Evolutionary conservation across 2,113 vertebrate genomes (phyloP).

Genomic region (Paradoxurus hermaphroditus): DNA sequence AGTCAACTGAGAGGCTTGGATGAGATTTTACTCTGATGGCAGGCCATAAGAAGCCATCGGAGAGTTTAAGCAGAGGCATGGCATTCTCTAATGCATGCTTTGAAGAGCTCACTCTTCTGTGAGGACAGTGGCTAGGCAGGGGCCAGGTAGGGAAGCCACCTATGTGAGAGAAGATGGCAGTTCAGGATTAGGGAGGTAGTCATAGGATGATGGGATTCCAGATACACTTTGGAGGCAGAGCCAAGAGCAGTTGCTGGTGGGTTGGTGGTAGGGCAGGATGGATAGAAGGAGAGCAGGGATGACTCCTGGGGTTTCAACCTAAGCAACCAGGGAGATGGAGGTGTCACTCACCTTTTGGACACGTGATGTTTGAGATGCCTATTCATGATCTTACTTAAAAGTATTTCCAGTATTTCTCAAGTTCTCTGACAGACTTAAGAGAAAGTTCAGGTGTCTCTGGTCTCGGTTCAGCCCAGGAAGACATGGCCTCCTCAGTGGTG

Average conservation of each 20-base stretch:
- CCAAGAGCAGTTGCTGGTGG: background rate
- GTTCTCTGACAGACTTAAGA: background rate
- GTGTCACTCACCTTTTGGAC: background rate
- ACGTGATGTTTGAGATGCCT: background rate
- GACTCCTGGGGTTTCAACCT: background rate
- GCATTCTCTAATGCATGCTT: background rate
- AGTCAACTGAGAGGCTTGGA: too few species aligned
- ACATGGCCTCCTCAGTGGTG: background rate
- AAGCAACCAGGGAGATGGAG: background rate
- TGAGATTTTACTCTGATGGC: background rate
- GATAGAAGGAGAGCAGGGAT: background rate
- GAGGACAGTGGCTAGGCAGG: background rate
- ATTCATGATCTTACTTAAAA: background rate
- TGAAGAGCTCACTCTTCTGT: background rate
- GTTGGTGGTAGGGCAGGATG: background rate
- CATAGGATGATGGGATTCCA: background rate
- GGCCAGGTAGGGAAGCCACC: background rate
- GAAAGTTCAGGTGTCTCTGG: accelerated
- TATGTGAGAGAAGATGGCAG: background rate
- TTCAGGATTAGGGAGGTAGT: accelerated
- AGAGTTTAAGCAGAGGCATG: background rate
- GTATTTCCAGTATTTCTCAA: background rate
- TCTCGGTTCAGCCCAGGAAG: background rate
- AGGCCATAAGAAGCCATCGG: background rate
- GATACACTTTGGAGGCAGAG: background rate